A percentile compares a stretch with the other conserved stretches of the same genome.
phyloP scores from a whole-genome alignment of 2,113 vertebrate species.

The Cyprinodon variegatus region DNA sequence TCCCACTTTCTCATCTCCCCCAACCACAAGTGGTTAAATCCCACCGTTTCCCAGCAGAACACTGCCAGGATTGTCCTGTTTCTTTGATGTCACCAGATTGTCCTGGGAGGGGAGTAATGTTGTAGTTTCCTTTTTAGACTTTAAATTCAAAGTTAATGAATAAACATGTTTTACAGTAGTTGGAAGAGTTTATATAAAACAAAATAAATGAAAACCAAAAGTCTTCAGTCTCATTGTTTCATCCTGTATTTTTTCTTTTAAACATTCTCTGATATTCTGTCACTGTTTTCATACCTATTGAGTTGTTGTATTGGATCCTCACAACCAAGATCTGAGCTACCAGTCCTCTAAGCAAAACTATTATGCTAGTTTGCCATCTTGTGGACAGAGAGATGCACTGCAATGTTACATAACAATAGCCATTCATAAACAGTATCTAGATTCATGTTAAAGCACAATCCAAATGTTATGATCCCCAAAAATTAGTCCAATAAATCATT shows the following conservation, averaged over 20 bases:
- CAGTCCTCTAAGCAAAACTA: not conserved
- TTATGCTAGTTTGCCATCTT: conserved; percentile 58
- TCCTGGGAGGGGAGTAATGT: not conserved
- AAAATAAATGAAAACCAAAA: not conserved
- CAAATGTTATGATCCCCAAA: too few relatives aligned
- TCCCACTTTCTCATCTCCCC: conserved; percentile 57
- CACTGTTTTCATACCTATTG: too few relatives aligned
- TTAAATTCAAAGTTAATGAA: not conserved
- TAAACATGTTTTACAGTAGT: too few relatives aligned
- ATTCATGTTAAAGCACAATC: not conserved
- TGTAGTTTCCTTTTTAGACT: conserved; percentile 5
- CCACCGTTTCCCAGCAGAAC: conserved; percentile 43
- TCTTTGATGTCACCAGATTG: conserved; percentile 8
- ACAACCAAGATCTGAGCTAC: not conserved
- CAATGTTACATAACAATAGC: conserved; percentile 11
- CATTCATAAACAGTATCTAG: not conserved
- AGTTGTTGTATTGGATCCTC: not conserved
- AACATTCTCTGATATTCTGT: too few relatives aligned
- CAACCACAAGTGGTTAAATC: conserved; percentile 57
- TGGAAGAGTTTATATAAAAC: not conserved
- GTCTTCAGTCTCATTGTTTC: not conserved
- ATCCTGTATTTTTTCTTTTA: not conserved
- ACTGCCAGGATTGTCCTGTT: conserved; percentile 19
- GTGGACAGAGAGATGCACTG: conserved; percentile 53
- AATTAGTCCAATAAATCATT: not conserved